Conservation (phyloP, 2,888 invertebrate species). For the Tipula confusa region DNA sequence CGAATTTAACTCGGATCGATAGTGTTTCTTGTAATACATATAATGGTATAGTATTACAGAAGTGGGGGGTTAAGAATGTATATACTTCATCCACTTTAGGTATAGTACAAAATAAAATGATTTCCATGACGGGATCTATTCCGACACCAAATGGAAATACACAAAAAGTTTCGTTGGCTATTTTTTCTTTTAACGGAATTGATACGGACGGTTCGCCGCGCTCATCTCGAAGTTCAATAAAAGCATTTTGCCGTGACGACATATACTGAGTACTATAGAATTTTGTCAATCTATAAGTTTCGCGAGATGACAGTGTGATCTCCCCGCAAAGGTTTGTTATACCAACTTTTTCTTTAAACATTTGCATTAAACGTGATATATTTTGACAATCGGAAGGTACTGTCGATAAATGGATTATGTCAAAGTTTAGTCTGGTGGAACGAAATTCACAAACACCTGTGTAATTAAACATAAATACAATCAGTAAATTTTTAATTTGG, state of each 20-base stretch:
- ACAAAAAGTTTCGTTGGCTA: conserved; percentile 69
- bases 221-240: conserved; percentile 35
- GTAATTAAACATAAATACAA: too few species aligned
- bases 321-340: too few species aligned
- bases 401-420: conserved; percentile 80
- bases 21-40: too few species aligned
- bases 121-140: conserved; percentile 73
- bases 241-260: conserved; percentile 39
- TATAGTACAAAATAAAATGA: conserved; percentile 80
- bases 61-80: too few species aligned
- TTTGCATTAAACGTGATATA: conserved; percentile 73
- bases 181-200: conserved; percentile 51
- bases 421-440: conserved; percentile 76
- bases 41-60: too few species aligned
- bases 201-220: conserved; percentile 51
- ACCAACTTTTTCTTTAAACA: conserved; percentile 89
- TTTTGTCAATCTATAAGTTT: conserved; percentile 56
- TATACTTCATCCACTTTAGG: conserved; percentile 82
- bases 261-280: conserved; percentile 45
- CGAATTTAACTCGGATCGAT: conserved; percentile 64
- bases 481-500: background rate
- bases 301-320: conserved; percentile 66
- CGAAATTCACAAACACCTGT: conserved; percentile 76
- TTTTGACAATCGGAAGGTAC: conserved; percentile 77
- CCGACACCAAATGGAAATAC: conserved; percentile 79